Evolutionary conservation across 2,113 vertebrate species (phyloP).

Genomic region (Dipodomys ordii): DNA sequence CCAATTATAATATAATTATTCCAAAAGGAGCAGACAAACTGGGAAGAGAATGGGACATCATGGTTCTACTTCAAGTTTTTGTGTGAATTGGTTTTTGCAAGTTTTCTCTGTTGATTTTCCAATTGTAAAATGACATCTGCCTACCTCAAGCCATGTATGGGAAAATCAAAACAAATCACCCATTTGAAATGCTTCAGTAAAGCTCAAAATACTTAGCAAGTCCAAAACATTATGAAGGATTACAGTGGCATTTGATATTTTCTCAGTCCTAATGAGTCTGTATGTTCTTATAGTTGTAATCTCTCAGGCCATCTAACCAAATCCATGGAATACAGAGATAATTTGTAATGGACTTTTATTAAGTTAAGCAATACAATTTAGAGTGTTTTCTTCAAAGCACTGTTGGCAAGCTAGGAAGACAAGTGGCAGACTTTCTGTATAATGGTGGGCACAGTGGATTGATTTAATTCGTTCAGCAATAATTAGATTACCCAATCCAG

Average conservation of each 20-base stretch:
- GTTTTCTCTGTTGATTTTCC: neutral
- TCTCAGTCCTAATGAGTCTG: neutral
- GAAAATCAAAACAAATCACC: neutral
- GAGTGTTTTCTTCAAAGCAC: neutral
- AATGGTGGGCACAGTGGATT: neutral
- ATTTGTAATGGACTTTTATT: neutral
- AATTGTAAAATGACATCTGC: neutral
- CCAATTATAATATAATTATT: neutral
- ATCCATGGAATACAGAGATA: neutral
- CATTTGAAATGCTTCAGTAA: neutral
- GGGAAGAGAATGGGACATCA: neutral
- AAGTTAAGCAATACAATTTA: constrained; percentile 26
- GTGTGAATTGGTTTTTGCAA: neutral
- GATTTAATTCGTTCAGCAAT: constrained; percentile 9
- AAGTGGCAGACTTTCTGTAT: neutral
- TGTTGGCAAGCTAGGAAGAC: neutral
- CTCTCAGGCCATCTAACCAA: neutral
- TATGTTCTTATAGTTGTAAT: neutral
- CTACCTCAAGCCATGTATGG: neutral
- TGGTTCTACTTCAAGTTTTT: neutral
- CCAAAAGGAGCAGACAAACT: neutral
- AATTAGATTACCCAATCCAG: neutral
- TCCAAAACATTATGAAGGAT: neutral
- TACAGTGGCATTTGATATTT: neutral
- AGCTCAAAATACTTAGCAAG: neutral